phyloP scores from a whole-genome alignment of 2,888 invertebrate genomes.

The Eretmocerus hayati region DNA sequence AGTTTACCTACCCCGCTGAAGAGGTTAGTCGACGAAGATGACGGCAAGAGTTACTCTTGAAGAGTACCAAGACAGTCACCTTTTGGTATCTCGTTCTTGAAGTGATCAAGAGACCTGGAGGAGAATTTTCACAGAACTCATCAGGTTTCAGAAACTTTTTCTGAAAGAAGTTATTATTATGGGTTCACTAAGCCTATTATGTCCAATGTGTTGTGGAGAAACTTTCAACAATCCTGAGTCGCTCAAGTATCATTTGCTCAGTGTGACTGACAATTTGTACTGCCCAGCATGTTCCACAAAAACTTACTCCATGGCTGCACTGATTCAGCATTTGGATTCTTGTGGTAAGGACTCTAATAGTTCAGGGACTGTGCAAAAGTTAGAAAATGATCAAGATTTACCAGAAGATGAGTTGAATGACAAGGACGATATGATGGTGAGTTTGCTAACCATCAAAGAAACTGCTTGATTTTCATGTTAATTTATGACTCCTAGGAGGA shows the following conservation, averaged over 20 bases:
- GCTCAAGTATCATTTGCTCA: constrained; percentile 51
- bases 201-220: constrained; percentile 61
- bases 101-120: too few species aligned
- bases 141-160: too few species aligned
- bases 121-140: too few species aligned
- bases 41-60: too few species aligned
- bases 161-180: too few species aligned
- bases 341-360: constrained; percentile 30
- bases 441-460: not conserved
- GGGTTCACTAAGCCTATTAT: constrained; percentile 51
- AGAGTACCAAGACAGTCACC: too few species aligned
- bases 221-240: constrained; percentile 53
- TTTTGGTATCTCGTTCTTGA: constrained; percentile 1
- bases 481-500: constrained; percentile 23
- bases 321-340: constrained; percentile 54
- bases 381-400: not conserved
- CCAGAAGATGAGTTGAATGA: constrained; percentile 16
- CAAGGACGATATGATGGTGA: constrained; percentile 24
- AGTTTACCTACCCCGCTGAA: too few species aligned
- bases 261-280: constrained; percentile 53
- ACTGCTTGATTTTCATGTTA: not conserved
- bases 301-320: constrained; percentile 51
- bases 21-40: too few species aligned
- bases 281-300: constrained; percentile 57
- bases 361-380: constrained; percentile 5